Base-by-base conservation (phyloP, 2,888 invertebrate genomes). In the Drosophila merina region DNA sequence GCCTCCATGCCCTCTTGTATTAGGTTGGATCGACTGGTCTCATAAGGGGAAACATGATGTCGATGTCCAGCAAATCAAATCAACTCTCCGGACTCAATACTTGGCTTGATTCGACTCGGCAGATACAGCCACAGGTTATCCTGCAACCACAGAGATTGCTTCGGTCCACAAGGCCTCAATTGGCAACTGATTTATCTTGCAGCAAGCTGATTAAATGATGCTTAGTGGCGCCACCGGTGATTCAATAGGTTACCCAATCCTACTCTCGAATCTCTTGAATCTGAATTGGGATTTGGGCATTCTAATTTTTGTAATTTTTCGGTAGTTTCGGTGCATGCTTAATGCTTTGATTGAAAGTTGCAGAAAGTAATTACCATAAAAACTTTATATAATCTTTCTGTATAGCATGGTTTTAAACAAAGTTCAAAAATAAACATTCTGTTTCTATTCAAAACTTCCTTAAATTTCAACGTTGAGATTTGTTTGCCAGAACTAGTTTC, bases 101-200 rank as follows among this genome's bases (percentile, higher is more conserved):
- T 25, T 45, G 38, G 20, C 66, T 31, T 64, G 66, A 66, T 64
- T 38, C 38, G 31, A 52, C 38, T 47, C 51, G 20, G 45, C 64
- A 52, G 51, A n/a, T 20, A n/a, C 51, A 47, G 64, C 45, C 26
- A 45, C 51, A 38, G 66, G 45, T 38, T 64, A 52, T 64, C 45
- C 26, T 20, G 40, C 31, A 48, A 20, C 51, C 45, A 8, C 31
- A 51, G n/a, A 14, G 6, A 38, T 9, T 14, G 45, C 45, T 25
- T 28, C 12, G 10, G 44, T 26, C 30, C 10, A 2, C 25, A 57
- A 72, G 59, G 60, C 70, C 64, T 67, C 69, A 69, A 83, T 76
- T 79, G 83, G 72, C 76, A 86, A 63, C 77, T 87, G 86, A 87
- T 87, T 85, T 85, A 85, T 85, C 79, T 72, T 77, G 83, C 77